Base-by-base conservation (phyloP, 2,888 invertebrate species). In the Thymelicus sylvestris region DNA sequence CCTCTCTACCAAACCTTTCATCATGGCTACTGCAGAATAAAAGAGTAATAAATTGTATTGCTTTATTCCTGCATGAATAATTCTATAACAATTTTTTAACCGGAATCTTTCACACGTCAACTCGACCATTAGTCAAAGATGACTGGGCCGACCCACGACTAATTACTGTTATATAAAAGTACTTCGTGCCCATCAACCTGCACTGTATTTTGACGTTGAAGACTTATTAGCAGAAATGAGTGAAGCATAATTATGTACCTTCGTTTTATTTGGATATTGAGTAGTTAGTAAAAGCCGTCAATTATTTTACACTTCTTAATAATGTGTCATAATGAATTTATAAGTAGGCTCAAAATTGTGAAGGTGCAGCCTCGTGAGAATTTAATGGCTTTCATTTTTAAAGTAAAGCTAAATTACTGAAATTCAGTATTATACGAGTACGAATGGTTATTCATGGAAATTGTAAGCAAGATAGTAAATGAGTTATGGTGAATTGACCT, bases 111-210 rank as follows among this genome's bases (percentile, higher is more conserved):
- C 63, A 52, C 47, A 57, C 68, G 57, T 63, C 68, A 68, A 31
- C 12, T 15, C 7, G 19, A 24, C 68, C 68, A 68, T 68, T 68
- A 68, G 44, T 68, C 62, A 68, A 78, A 81, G 86, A 86, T 90
- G 90, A 86, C 83, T 83, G 82, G 83, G 86, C 86, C 82, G 83
- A 81, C 80, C 67, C 68, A 76, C 78, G 79, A 84, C 87, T 91
- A 91, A 91, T 91, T 88, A 89, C 89, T 85, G 89, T 87, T 90
- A 88, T 87, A 88, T 89, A 88, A 85, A 86, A 87, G 83, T 83
- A 83, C 81, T 81, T 80, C 80, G 74, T 80, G 90, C 90, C 91
- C 90, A 87, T 91, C 90, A 89, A 77, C 72, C 59, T 67, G 73
- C 72, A 63, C 65, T 71, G 73, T 59, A 63, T 67, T 70, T 74